Evolutionary conservation across 2,113 vertebrate species (phyloP), one percentile per base, ranked within the genome.

Genomic region (Sterrhoptilus dennistouni): DNA sequence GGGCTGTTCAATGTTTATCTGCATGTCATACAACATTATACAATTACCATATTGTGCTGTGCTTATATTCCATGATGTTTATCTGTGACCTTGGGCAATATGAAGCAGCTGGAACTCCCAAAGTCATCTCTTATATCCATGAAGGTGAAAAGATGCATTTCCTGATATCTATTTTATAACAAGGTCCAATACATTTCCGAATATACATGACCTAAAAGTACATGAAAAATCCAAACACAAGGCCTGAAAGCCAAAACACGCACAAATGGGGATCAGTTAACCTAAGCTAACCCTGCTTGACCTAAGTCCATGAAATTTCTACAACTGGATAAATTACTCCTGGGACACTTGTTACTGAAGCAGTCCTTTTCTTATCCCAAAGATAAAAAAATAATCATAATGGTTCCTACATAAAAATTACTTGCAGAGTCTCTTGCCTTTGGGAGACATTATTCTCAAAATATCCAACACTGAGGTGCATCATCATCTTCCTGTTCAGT

Each of bases 61-160:
- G 14, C n/a, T 72, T 42, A 35, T 54, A 76, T 66, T 81, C 25
- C 36, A 20, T 4, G 1, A 72, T 17, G n/a, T 47, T 76, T 64
- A 64, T 72, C 68, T 75, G 18, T 56, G 63, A 91, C 33, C 50
- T 78, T 72, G 20, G 66, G 31, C 24, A 89, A 89, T 6, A 72
- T 25, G 81, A 82, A 89, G 52, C 33, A 50, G 15, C 24, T 85
- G 17, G 40, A 78, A 57, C 8, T 59, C 60, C 29, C 60, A 57
- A 53, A 11, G 42, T 63, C 0, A 0, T 49, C 35, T 78, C 61
- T 64, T 49, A n/a, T 3, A 3, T 33, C 49, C 72, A 11, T 16
- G 56, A 27, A 91, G 21, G 45, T 60, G 56, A 53, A 71, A 3
- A 86, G 29, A 75, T 47, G 24, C 8, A 35, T 44, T 35, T 82